Percentiles rank a stretch among this genome's conserved stretches.
These are phyloP conservation scores for Harpagifer antarcticus DNA, from an alignment of 2,797 vertebrate genomes.

Conservation along the genomic window DNA sequence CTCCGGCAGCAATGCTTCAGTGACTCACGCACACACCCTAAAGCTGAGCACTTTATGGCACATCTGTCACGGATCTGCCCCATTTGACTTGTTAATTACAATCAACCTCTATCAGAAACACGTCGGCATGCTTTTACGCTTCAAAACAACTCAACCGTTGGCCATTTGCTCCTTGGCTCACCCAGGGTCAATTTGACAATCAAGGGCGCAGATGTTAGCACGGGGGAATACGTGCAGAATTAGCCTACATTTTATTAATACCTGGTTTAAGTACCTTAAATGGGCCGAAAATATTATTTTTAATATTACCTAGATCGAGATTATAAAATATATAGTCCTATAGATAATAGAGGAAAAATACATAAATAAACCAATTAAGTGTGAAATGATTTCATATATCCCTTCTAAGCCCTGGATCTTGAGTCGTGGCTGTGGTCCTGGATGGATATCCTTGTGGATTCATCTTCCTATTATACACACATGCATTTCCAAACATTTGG, in stretches of 20 bases:
- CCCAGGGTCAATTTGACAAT: slow-evolving; percentile 40
- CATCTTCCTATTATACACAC: too few relatives aligned
- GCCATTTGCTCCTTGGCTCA: slow-evolving; percentile 57
- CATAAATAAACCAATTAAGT: background rate
- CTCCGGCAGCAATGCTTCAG: slow-evolving; percentile 44
- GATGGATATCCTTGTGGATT: too few relatives aligned
- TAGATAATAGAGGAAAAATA: background rate
- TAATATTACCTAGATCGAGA: background rate
- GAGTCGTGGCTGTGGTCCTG: too few relatives aligned
- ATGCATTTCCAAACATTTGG: too few relatives aligned
- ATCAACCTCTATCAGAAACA: slow-evolving; percentile 77
- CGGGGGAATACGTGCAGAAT: background rate
- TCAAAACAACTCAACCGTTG: slow-evolving; percentile 61
- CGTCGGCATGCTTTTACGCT: slow-evolving; percentile 58
- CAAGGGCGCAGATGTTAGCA: slow-evolving; percentile 54
- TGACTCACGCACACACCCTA: slow-evolving; percentile 35
- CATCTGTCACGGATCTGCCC: slow-evolving; percentile 84
- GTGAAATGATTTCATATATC: background rate
- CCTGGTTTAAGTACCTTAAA: background rate
- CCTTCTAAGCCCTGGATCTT: too few relatives aligned
- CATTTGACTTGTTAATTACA: slow-evolving; percentile 85
- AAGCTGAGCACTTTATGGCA: slow-evolving; percentile 73
- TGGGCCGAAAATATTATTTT: background rate
- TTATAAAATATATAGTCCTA: background rate
- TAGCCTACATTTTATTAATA: slow-evolving; percentile 33